Evolutionary conservation across 2,888 invertebrate species (phyloP).

Genomic region (Arge pagana): DNA sequence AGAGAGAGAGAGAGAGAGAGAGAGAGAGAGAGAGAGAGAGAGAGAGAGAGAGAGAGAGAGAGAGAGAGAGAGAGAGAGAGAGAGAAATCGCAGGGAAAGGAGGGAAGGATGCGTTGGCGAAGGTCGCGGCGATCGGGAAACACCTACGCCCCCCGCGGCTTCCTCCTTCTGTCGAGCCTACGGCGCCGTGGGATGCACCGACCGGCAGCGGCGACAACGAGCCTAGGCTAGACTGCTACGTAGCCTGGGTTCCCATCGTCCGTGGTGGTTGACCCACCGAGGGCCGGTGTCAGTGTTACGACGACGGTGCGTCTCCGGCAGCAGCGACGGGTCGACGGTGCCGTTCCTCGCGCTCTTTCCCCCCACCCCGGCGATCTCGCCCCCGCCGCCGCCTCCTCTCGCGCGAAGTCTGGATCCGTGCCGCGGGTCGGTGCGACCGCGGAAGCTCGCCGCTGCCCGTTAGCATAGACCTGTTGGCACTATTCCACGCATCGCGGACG

Average conservation of each 20-base stretch:
- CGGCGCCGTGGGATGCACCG: no score
- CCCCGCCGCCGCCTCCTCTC: constrained; percentile 32
- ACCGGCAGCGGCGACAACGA: constrained; percentile 10
- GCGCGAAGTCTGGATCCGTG: no score
- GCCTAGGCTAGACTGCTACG: neutral
- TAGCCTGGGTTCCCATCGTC: constrained; percentile 12
- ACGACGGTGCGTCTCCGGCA: neutral
- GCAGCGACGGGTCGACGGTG: neutral
- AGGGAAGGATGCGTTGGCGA: constrained; percentile 27
- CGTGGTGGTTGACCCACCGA: constrained; percentile 29
- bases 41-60: constrained; percentile 17
- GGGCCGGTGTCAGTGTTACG: constrained; percentile 25
- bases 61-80: constrained; percentile 15
- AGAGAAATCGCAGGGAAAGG: constrained; percentile 13
- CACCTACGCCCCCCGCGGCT: neutral
- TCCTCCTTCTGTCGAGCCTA: no score
- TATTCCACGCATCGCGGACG: no score
- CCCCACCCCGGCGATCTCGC: constrained; percentile 1
- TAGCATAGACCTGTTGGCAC: no score
- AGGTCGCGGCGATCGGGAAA: constrained; percentile 14
- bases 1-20: constrained; percentile 24
- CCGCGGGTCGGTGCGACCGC: no score
- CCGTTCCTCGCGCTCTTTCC: constrained; percentile 15
- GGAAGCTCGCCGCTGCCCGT: no score
- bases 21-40: constrained; percentile 9